phyloP scores from a whole-genome alignment of 2,797 vertebrate genomes.

The Tragopan temminckii region DNA sequence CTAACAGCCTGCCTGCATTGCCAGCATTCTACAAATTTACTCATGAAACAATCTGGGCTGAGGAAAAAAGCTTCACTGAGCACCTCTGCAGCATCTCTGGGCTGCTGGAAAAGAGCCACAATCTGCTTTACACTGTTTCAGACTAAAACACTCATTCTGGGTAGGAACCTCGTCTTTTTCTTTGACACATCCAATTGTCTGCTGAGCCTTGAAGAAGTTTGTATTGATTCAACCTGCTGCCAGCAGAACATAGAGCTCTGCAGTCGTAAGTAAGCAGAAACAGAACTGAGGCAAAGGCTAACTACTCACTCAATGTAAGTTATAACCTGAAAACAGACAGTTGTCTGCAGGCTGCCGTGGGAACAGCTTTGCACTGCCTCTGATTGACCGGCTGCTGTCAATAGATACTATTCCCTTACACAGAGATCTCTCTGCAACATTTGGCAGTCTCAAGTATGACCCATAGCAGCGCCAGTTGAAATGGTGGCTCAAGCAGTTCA shows the following conservation, averaged over 20 bases:
- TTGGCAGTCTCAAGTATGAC: background rate
- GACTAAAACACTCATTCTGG: background rate
- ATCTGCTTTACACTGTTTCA: background rate
- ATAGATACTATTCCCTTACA: background rate
- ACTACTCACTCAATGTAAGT: background rate
- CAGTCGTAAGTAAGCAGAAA: background rate
- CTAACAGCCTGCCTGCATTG: background rate
- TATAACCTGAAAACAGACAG: background rate
- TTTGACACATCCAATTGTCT: slow-evolving; percentile 1
- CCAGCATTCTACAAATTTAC: background rate
- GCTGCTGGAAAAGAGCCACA: background rate
- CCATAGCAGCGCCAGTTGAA: background rate
- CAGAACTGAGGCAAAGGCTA: background rate
- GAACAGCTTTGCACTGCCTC: background rate
- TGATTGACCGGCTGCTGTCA: background rate
- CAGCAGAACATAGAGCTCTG: background rate
- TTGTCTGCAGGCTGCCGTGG: background rate
- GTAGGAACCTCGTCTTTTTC: background rate
- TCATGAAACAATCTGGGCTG: background rate
- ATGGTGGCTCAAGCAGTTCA: background rate
- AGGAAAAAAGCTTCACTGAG: background rate
- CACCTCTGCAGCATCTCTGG: fast-evolving
- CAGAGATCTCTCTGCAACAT: background rate
- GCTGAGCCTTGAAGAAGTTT: background rate
- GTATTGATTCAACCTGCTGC: slow-evolving; percentile 11